Evolutionary conservation across 2,797 vertebrate species (phyloP), one percentile per base, ranked within the genome.

Genomic region (Trachops cirrhosus): DNA sequence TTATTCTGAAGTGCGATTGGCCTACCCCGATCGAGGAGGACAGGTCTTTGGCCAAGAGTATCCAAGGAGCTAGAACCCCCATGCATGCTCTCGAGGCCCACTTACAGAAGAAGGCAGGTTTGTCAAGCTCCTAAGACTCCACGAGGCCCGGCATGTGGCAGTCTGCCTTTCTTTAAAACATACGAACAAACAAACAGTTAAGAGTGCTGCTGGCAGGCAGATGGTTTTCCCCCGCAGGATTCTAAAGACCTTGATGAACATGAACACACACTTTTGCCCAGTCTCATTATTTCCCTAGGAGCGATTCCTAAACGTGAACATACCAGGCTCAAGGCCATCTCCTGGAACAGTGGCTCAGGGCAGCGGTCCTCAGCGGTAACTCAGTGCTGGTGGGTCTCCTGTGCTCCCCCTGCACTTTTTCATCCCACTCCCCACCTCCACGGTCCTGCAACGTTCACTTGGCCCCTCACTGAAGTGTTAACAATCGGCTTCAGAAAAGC

Each of bases 401-500:
- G 9, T 0, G 10, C 19, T 37, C 26, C n/a, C 29, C 22, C 85
- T 24, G 21, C 46, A 9, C 24, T 64, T n/a, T 14, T 18, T 2
- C 8, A 21, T 5, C n/a, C 6, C 62, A 32, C 14, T 4, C 62
- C 14, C n/a, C 16, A 1, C 2, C 48, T 1, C 19, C 2, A 10
- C 0, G 1, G 39, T 37, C 46, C 44, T 26, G 21, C 68, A 18
- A 2, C 6, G 1, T 9, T 12, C 44, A 24, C 44, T 46, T 57
- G 32, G 70, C 26, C 64, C 22, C 18, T 68, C 15, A 8, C n/a
- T 19, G 1, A 11, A 71, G 74, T 4, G 74, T 37, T 24, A 34
- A 21, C 46, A 10, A 64, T 34, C 9, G 9, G 46, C 39, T 83
- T 83, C 50, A 39, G 44, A 82, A 87, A 84, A 29, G 26, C 2